A percentile compares a stretch with the other conserved stretches of the same genome.
Evolutionary conservation across 2,888 invertebrate genomes (phyloP).

Genomic region (Nephrotoma guestfalica): DNA sequence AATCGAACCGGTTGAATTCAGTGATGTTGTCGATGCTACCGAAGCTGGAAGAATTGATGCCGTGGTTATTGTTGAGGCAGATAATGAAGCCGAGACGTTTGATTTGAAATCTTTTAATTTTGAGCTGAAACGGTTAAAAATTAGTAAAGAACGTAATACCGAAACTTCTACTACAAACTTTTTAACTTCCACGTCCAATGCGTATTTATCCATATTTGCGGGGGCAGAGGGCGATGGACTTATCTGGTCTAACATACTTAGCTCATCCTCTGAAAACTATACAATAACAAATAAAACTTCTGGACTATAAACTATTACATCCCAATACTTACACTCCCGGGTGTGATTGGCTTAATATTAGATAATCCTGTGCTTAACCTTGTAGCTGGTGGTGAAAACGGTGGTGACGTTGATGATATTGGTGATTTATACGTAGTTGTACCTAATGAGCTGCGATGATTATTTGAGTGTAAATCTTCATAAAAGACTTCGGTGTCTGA

Average conservation of each 20-base stretch:
- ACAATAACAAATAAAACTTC: slow-evolving; percentile 15
- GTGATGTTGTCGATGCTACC: not conserved
- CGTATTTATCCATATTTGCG: slow-evolving; percentile 17
- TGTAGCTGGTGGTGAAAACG: slow-evolving; percentile 35
- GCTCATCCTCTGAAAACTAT: slow-evolving; percentile 25
- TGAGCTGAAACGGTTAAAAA: not conserved
- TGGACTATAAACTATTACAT: slow-evolving; percentile 15
- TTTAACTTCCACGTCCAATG: not conserved
- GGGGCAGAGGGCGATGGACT: slow-evolving; percentile 37
- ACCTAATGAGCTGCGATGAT: slow-evolving; percentile 21
- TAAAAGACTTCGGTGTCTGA: slow-evolving; percentile 41
- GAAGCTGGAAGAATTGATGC: not conserved
- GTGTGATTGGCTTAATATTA: slow-evolving; percentile 18
- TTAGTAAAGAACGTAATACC: not conserved
- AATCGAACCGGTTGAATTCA: not conserved
- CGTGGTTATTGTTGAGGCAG: not conserved
- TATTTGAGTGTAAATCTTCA: slow-evolving; percentile 28
- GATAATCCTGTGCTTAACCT: slow-evolving; percentile 38
- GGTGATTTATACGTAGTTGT: slow-evolving; percentile 15
- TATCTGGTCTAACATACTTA: slow-evolving; percentile 25
- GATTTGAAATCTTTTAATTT: not conserved
- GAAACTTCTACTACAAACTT: not conserved
- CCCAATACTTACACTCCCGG: slow-evolving; percentile 18
- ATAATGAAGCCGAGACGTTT: not conserved
- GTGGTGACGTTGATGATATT: slow-evolving; percentile 13